Evolutionary conservation across 2,113 vertebrate genomes (phyloP).

Genomic region (Trichomycterus rosablanca): DNA sequence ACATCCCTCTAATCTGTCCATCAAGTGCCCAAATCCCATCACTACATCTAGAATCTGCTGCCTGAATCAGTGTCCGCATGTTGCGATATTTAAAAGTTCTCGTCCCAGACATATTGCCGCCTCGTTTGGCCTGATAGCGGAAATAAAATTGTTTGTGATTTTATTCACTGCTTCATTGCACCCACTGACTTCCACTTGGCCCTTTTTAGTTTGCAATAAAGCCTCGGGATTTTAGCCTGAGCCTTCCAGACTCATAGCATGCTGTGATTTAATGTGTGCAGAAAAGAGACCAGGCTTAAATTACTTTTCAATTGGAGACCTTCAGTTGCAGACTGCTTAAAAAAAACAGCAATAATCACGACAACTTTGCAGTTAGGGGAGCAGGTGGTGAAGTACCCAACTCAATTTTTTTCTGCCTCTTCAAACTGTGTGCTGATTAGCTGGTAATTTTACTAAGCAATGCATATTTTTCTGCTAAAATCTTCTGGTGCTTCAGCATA

Average conservation of each 20-base stretch:
- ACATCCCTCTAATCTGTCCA: slow-evolving; percentile 24
- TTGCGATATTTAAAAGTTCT: slow-evolving; percentile 29
- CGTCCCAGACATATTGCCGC: slow-evolving; percentile 31
- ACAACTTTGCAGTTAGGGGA: slow-evolving; percentile 26
- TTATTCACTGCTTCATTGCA: slow-evolving; percentile 37
- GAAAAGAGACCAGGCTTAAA: slow-evolving; percentile 23
- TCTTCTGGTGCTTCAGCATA: slow-evolving; percentile 12
- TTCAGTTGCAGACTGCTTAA: slow-evolving; percentile 18
- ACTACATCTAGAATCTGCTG: slow-evolving; percentile 12
- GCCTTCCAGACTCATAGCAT: slow-evolving; percentile 13
- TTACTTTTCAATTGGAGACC: slow-evolving; percentile 30
- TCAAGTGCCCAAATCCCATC: slow-evolving; percentile 23
- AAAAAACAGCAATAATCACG: slow-evolving; percentile 20
- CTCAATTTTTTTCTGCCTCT: slow-evolving; percentile 28
- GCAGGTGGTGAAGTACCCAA: slow-evolving; percentile 39
- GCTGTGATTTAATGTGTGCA: slow-evolving; percentile 37
- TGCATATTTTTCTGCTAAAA: slow-evolving; percentile 14
- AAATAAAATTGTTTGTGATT: slow-evolving; percentile 42
- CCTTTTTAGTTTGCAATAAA: slow-evolving; percentile 36
- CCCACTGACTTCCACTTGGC: slow-evolving; percentile 22
- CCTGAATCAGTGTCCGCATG: slow-evolving; percentile 27
- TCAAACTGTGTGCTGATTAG: slow-evolving; percentile 29
- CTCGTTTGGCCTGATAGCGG: slow-evolving; percentile 24
- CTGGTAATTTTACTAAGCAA: slow-evolving; percentile 26
- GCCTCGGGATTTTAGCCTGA: slow-evolving; percentile 26